Percentiles rank a stretch among this genome's conserved stretches.
Evolutionary conservation across 2,797 vertebrate species (phyloP).

Genomic region (Spinus pinus): DNA sequence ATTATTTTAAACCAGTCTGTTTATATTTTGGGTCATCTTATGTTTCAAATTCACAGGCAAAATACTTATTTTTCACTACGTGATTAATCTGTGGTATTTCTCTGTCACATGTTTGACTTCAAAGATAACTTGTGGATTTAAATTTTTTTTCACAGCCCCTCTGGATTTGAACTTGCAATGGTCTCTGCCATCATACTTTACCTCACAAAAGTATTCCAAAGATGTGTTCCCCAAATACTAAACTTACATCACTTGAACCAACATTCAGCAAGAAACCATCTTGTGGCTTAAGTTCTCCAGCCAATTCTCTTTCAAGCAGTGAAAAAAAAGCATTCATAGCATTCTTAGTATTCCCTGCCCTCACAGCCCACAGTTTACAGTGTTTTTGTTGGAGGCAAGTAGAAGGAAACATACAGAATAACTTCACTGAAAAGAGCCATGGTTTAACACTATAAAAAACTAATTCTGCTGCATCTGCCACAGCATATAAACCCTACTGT

Average conservation of each 20-base stretch:
- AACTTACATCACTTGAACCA: conserved; percentile 1
- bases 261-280: conserved; percentile 9
- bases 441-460: conserved; percentile 44
- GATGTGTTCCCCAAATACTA: conserved; percentile 9
- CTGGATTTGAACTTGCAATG: neutral
- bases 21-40: neutral
- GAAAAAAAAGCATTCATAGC: conserved; percentile 3
- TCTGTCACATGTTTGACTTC: neutral
- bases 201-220: conserved; percentile 17
- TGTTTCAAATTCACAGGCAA: neutral
- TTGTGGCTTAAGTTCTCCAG: neutral
- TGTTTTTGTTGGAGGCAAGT: conserved; percentile 49
- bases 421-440: conserved; percentile 12
- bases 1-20: neutral
- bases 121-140: neutral
- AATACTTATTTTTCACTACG: neutral
- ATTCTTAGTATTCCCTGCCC: conserved; percentile 34
- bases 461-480: conserved; percentile 18
- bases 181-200: conserved; percentile 10
- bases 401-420: conserved; percentile 28
- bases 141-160: neutral
- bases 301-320: conserved; percentile 36
- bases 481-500: neutral
- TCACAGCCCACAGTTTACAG: conserved; percentile 24
- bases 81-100: neutral